Conservation (phyloP, 2,888 invertebrate genomes). For the Hipparchia sbordonii region DNA sequence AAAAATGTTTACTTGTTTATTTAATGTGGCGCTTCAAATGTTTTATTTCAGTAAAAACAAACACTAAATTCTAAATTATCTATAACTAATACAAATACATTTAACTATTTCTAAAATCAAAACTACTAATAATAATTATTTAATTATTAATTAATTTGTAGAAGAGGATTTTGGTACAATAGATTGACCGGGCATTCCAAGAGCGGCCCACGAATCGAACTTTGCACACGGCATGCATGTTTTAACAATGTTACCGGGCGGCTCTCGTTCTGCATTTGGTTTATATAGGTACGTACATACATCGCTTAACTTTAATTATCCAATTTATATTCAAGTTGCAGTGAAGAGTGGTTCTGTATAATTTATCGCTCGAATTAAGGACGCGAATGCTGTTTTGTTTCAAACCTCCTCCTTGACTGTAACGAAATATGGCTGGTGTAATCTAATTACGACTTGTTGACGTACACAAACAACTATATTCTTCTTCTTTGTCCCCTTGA, state of each 20-base stretch:
- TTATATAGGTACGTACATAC: slow-evolving; percentile 58
- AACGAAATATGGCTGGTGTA: slow-evolving; percentile 1
- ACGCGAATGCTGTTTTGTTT: slow-evolving; percentile 54
- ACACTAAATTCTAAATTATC: too few species aligned
- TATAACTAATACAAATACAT: too few species aligned
- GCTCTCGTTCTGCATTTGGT: slow-evolving; percentile 57
- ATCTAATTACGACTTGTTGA: slow-evolving; percentile 6
- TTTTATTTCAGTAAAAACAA: too few species aligned
- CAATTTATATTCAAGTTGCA: slow-evolving; percentile 78
- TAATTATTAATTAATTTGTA: too few species aligned
- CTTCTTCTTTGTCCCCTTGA: neutral
- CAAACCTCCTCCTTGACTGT: slow-evolving; percentile 39
- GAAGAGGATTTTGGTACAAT: neutral
- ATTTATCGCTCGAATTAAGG: slow-evolving; percentile 68
- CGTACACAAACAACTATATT: neutral
- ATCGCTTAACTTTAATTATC: slow-evolving; percentile 74
- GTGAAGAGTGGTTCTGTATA: slow-evolving; percentile 71
- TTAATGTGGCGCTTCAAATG: too few species aligned
- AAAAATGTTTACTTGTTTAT: too few species aligned
- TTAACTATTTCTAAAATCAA: too few species aligned
- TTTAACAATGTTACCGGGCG: slow-evolving; percentile 48
- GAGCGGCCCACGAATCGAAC: slow-evolving; percentile 13
- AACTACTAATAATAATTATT: too few species aligned
- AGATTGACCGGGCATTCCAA: neutral
- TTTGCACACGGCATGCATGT: slow-evolving; percentile 23